Base-by-base conservation (phyloP, 2,888 invertebrate genomes). In the Pherbina coryleti region DNA sequence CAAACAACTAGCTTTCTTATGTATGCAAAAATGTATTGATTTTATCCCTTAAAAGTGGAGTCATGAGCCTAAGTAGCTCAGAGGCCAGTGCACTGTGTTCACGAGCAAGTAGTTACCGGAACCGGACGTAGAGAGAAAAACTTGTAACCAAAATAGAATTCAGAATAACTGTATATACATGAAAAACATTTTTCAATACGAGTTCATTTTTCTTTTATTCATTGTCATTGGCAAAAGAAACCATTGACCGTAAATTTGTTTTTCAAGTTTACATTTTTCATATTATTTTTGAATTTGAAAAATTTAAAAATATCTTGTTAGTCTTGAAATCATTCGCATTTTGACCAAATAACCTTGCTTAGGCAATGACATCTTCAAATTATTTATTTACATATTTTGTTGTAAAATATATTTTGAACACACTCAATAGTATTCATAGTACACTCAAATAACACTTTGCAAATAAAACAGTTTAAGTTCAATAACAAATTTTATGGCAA, bases 281-380 rank as follows among this genome's bases (percentile, higher is more conserved):
- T 69, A 49, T 49, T 17, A 1, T 44, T 19, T 11, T 0, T 67
- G 67, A 19, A 34, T 34, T 67, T 64, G 64, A 64, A 34, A 64
- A 64, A 8, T 28, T 31, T 25, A 51, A 17, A 69, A 60, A 60
- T 44, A 44, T 44, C 44, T 44, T 44, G 14, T 44, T 44, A 44
- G 44, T 44, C 44, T 44, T 14, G 1, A 11, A 11, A 44, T 4
- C 44, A 44, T 44, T 44, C 44, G 3, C 14, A 44, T 44, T 55
- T 75, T 67, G 53, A 34, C 34, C 37, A 60, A 75, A 53, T 22
- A 78, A 78, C 81, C 81, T 81, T 79, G 77, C 11, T 71, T n/a
- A 78, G 80, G 77, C 80, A 80, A 76, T 80, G 79, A 79, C 80
- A 80, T 80, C 77, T 66, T 22, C 25, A 31, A 28, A 64, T 37